A percentile compares a stretch with the other conserved stretches of the same genome.
Evolutionary conservation across 2,797 vertebrate species (phyloP).

Genomic region (Enteromius paludinosus): DNA sequence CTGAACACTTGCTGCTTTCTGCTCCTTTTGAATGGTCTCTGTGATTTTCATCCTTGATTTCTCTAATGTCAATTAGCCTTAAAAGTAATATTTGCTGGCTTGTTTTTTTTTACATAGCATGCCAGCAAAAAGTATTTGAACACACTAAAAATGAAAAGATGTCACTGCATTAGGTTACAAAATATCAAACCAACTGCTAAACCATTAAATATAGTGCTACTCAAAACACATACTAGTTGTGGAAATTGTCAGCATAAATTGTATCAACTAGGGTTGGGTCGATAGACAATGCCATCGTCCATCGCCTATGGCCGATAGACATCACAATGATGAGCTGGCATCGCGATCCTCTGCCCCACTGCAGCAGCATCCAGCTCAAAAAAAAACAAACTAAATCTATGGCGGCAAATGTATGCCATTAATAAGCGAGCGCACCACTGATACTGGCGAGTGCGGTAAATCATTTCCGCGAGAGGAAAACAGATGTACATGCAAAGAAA

Average conservation of each 20-base stretch:
- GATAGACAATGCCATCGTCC: too few species aligned
- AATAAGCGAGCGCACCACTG: too few species aligned
- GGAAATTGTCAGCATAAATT: background rate
- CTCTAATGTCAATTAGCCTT: conserved; percentile 10
- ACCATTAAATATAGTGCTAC: background rate
- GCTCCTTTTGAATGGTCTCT: conserved; percentile 96
- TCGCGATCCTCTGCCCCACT: too few species aligned
- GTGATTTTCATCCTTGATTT: conserved; percentile 30
- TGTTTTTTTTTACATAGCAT: background rate
- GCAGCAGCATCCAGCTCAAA: too few species aligned
- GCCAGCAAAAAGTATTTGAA: background rate
- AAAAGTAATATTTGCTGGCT: background rate
- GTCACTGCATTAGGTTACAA: background rate
- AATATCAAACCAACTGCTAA: background rate
- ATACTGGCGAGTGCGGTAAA: too few species aligned
- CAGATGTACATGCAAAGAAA: too few species aligned
- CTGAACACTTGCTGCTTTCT: conserved; percentile 95
- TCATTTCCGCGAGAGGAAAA: too few species aligned
- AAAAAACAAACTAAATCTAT: too few species aligned
- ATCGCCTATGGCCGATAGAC: too few species aligned
- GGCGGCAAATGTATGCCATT: too few species aligned
- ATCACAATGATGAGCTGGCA: too few species aligned
- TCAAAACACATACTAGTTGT: background rate
- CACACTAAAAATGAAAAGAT: background rate
- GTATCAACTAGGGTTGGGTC: too few species aligned